phyloP scores from a whole-genome alignment of 1,140 invertebrate species.

The Drosophila sproati region DNA sequence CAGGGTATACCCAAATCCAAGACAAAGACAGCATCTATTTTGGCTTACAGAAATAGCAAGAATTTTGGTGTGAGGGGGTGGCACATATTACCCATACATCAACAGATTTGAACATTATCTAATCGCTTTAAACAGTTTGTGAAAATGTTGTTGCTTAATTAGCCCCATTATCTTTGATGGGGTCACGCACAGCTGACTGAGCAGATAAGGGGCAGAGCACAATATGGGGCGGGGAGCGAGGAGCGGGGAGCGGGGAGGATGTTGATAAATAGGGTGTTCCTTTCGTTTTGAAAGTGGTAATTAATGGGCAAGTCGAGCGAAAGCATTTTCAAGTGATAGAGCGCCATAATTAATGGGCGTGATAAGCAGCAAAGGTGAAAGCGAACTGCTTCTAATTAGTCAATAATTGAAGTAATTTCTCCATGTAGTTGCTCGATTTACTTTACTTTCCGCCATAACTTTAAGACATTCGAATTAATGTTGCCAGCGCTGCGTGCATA shows the following conservation, averaged over 20 bases:
- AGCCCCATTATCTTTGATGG: conserved; percentile 78
- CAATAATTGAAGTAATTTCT: conserved; percentile 23
- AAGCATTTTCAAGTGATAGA: conserved; percentile 44
- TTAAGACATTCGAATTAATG: conserved; percentile 6
- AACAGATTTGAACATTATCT: conserved; percentile 55
- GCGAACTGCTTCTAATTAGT: conserved; percentile 2
- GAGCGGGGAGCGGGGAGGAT: neutral
- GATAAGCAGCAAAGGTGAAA: conserved; percentile 37
- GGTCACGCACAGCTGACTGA: conserved; percentile 55
- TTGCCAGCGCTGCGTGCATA: conserved; percentile 56
- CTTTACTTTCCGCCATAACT: conserved; percentile 24
- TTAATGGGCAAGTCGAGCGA: conserved; percentile 56
- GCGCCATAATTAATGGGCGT: conserved; percentile 60
- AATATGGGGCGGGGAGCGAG: neutral
- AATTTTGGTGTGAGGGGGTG: conserved; percentile 16
- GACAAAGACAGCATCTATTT: neutral
- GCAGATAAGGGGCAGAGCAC: conserved; percentile 16
- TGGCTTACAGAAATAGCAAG: neutral
- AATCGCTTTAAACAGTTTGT: conserved; percentile 70
- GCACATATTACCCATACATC: neutral
- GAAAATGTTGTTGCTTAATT: conserved; percentile 73
- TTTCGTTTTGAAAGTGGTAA: conserved; percentile 45
- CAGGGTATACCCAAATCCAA: neutral
- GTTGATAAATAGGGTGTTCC: conserved; percentile 56
- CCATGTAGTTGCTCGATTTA: neutral